Evolutionary conservation across 2,797 vertebrate species (phyloP).

Genomic region (Cheirogaleus major): DNA sequence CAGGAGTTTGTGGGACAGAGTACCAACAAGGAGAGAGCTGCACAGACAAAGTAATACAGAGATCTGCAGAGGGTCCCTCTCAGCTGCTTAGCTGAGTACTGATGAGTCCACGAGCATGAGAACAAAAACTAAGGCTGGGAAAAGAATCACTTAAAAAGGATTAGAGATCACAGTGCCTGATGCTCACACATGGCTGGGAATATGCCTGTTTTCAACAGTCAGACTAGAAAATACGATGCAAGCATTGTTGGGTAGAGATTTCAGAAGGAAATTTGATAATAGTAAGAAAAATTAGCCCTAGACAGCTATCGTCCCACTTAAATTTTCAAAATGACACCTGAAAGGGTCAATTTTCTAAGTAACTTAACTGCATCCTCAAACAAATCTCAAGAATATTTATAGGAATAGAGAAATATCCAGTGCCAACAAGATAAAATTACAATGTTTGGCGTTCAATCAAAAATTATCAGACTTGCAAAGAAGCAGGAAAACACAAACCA

Average conservation of each 20-base stretch:
- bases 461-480: neutral
- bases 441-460: neutral
- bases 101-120: neutral
- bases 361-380: neutral
- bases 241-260: neutral
- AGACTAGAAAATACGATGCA: neutral
- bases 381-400: neutral
- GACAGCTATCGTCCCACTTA: neutral
- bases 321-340: neutral
- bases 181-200: neutral
- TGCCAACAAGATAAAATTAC: neutral
- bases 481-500: neutral
- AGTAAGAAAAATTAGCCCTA: neutral
- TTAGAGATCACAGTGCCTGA: neutral
- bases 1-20: neutral
- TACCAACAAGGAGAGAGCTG: neutral
- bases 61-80: neutral
- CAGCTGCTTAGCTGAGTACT: neutral
- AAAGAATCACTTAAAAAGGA: neutral
- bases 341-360: constrained; percentile 1
- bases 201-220: neutral
- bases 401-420: neutral
- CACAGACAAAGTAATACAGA: neutral
- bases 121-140: neutral
- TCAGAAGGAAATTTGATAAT: neutral